Base-by-base conservation (phyloP, 2,797 vertebrate genomes). In the Hybognathus amarus region DNA sequence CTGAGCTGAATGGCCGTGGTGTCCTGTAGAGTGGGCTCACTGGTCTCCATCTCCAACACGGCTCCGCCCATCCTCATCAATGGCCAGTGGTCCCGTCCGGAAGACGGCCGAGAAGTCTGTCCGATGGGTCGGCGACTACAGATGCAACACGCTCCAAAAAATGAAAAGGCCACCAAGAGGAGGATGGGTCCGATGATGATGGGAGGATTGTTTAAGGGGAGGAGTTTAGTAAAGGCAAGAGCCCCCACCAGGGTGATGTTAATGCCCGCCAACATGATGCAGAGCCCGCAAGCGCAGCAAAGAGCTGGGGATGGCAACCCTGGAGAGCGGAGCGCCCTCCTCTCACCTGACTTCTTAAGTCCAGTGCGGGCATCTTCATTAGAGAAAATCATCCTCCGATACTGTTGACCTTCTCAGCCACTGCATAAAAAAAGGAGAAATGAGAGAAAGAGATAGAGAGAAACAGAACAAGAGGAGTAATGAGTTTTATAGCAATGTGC, bases 181-280 rank as follows among this genome's bases (percentile, higher is more conserved):
- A 99, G 90, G 13, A 96, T 93, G 12, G 97, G 97, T 0, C 97
- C 98, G 0, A 97, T 95, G 89, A 98, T 87, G 86, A 98, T 97
- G 63, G 97, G 95, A 5, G 95, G 95, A 90, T 98, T 98, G 89
- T 92, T 92, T 13, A 95, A 38, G 0, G 97, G 96, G 17, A 96
- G 77, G 74, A 97, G 95, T 61, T 96, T 96, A 83, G 95, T 95
- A 6, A 97, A 96, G 13, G 96, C 95, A 66, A 99, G 97, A 0
- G 96, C 97, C 6, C 97, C 98, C 89, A 98, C 97, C 80, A 99
- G 90, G 9, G 98, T 99, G 93, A 99, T 98, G 94, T 99, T 99
- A 91, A 99, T 96, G 83, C 98, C 98, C 0, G 97, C 98, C 70
- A 99, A 92, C 97, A 99, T 97, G 93, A 97, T 96, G 94, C 98